A percentile compares a stretch with the other conserved stretches of the same genome.
Evolutionary conservation across 2,797 vertebrate genomes (phyloP).

Genomic region (Margarornis squamiger): DNA sequence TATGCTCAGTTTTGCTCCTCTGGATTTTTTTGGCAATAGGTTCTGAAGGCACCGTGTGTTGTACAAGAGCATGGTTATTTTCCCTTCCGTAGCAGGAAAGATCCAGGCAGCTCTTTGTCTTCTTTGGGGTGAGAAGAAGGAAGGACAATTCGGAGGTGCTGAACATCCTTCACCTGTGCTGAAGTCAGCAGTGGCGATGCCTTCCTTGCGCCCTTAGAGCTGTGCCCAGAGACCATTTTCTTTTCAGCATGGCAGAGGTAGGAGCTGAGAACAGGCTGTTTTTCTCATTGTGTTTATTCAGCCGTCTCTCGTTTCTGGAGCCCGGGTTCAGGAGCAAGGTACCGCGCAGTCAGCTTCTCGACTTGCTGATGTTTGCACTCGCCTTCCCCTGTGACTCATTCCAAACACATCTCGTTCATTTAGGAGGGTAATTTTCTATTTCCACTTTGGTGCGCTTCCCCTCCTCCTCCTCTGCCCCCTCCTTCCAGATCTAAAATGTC

Average conservation of each 20-base stretch:
- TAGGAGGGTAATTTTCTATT: conserved; percentile 71
- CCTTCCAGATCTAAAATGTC: conserved; percentile 64
- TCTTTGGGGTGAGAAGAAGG: not conserved
- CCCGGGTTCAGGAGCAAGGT: conserved; percentile 29
- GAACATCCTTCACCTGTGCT: not conserved
- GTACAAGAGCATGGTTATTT: not conserved
- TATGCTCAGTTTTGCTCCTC: not conserved
- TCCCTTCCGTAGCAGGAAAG: not conserved
- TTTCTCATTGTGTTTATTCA: conserved; percentile 43
- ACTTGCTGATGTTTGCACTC: conserved; percentile 69
- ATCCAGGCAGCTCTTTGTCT: not conserved
- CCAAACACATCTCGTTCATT: conserved; percentile 65
- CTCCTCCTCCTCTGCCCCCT: conserved; percentile 36
- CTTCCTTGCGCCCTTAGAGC: fast-evolving
- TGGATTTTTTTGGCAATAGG: not conserved
- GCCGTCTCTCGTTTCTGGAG: conserved; percentile 43
- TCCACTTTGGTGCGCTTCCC: conserved; percentile 68
- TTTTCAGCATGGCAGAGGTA: not conserved
- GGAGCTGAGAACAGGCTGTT: conserved; percentile 4
- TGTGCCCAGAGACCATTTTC: not conserved
- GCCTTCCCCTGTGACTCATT: conserved; percentile 72
- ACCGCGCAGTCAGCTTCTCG: conserved; percentile 55
- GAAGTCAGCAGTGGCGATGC: not conserved
- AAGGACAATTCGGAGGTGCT: not conserved
- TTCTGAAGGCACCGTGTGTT: not conserved